These are phyloP conservation scores for Catotricha subobsoleta DNA, from an alignment of 2,888 invertebrate genomes.

Conservation along the genomic window DNA sequence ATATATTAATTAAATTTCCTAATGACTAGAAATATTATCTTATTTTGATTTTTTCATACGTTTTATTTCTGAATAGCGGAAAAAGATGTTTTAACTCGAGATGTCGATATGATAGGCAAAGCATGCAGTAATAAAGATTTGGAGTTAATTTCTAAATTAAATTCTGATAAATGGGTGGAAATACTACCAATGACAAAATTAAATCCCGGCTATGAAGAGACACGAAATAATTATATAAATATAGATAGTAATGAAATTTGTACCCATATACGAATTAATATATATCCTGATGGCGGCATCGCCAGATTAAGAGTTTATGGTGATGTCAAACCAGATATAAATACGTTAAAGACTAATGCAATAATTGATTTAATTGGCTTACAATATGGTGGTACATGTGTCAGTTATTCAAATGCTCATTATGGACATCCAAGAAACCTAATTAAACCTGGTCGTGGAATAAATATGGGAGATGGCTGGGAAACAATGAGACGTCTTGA, in stretches of 20 bases:
- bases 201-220: slow-evolving; percentile 37
- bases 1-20: no score
- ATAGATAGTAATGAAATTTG: slow-evolving; percentile 23
- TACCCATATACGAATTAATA: slow-evolving; percentile 41
- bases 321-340: slow-evolving; percentile 26
- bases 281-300: slow-evolving; percentile 46
- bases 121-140: slow-evolving; percentile 32
- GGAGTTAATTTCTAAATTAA: slow-evolving; percentile 29
- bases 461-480: slow-evolving; percentile 45
- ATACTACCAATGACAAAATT: slow-evolving; percentile 36
- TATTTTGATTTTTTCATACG: no score
- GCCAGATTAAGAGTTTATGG: slow-evolving; percentile 41
- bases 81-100: slow-evolving; percentile 30
- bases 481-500: slow-evolving; percentile 44
- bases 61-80: slow-evolving; percentile 27
- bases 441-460: slow-evolving; percentile 34
- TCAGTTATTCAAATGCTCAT: slow-evolving; percentile 42
- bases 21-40: no score
- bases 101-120: slow-evolving; percentile 30
- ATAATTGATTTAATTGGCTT: slow-evolving; percentile 35
- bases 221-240: slow-evolving; percentile 38
- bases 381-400: slow-evolving; percentile 36
- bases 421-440: slow-evolving; percentile 44
- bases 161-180: slow-evolving; percentile 37
- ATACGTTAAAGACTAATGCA: slow-evolving; percentile 15